These are phyloP conservation scores for Synergus itoensis DNA, from an alignment of 2,888 invertebrate genomes.

Conservation along the genomic window DNA sequence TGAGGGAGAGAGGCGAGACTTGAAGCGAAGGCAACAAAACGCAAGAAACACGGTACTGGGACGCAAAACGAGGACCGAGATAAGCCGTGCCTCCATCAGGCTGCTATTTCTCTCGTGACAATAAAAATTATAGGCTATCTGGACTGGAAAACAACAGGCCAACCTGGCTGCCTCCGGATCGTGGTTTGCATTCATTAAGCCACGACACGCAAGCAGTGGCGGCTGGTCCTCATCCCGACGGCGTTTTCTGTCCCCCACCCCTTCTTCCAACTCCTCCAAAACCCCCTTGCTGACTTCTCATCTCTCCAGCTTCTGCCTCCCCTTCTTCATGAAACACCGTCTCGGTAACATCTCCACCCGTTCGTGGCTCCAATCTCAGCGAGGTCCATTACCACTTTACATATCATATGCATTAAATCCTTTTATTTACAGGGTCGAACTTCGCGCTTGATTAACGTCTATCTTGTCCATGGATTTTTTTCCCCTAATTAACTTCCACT, in stretches of 20 bases:
- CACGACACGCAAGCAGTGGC: constrained; percentile 79
- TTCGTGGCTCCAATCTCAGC: constrained; percentile 43
- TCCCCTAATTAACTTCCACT: constrained; percentile 18
- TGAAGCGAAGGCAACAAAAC: constrained; percentile 74
- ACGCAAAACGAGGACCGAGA: constrained; percentile 74
- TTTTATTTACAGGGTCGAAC: constrained; percentile 57
- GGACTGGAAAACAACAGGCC: constrained; percentile 82
- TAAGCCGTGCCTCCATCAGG: constrained; percentile 79
- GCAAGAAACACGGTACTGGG: constrained; percentile 70
- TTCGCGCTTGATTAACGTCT: constrained; percentile 40
- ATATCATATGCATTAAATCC: constrained; percentile 71
- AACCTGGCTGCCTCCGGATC: constrained; percentile 78
- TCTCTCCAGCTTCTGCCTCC: constrained; percentile 40
- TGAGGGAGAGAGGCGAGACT: constrained; percentile 55
- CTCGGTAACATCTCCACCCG: constrained; percentile 46
- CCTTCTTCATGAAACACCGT: background rate
- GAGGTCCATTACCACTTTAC: constrained; percentile 72
- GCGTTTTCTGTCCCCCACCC: constrained; percentile 44
- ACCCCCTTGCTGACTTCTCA: constrained; percentile 45
- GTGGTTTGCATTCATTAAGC: constrained; percentile 82
- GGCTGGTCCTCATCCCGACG: constrained; percentile 61
- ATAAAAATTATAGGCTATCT: constrained; percentile 83
- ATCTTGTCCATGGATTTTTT: constrained; percentile 36
- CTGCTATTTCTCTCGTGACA: constrained; percentile 81
- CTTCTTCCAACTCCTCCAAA: constrained; percentile 40